phyloP scores from a whole-genome alignment of 2,888 invertebrate species.

The Euproctis similis region DNA sequence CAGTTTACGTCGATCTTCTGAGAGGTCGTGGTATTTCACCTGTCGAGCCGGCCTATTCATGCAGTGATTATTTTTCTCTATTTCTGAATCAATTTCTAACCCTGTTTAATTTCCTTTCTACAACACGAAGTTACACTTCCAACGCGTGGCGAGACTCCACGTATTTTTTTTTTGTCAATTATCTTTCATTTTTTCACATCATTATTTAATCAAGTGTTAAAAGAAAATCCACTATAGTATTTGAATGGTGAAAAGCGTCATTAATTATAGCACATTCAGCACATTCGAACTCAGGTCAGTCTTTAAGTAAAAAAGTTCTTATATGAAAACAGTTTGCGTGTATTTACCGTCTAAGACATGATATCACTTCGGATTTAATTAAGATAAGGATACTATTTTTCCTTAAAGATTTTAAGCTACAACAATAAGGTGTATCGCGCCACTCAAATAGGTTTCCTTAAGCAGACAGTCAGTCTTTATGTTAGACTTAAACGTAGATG shows the following conservation, averaged over 20 bases:
- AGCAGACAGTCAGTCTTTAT: constrained; percentile 25
- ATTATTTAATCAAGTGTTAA: constrained; percentile 16
- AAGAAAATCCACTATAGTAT: constrained; percentile 20
- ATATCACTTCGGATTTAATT: neutral
- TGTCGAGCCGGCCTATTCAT: too few relatives aligned
- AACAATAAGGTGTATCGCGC: too few relatives aligned
- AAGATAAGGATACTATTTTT: too few relatives aligned
- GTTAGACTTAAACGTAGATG: constrained; percentile 7
- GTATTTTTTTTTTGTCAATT: too few relatives aligned
- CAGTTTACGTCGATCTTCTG: too few relatives aligned
- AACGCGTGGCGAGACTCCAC: too few relatives aligned
- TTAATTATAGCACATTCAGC: constrained; percentile 21
- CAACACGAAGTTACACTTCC: too few relatives aligned
- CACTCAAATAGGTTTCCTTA: constrained; percentile 17
- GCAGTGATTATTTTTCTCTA: too few relatives aligned
- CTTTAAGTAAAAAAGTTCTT: constrained; percentile 29
- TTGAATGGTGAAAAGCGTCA: constrained; percentile 18
- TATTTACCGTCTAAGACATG: neutral
- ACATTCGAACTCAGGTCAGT: constrained; percentile 36
- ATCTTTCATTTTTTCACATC: constrained; percentile 25
- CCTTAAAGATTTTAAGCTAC: too few relatives aligned
- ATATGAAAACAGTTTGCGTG: constrained; percentile 6
- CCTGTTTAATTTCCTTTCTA: too few relatives aligned
- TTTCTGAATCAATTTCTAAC: too few relatives aligned
- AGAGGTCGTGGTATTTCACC: too few relatives aligned